These are phyloP conservation scores for Marisa cornuarietis DNA, from an alignment of 1,140 invertebrate species.

Conservation along the genomic window DNA sequence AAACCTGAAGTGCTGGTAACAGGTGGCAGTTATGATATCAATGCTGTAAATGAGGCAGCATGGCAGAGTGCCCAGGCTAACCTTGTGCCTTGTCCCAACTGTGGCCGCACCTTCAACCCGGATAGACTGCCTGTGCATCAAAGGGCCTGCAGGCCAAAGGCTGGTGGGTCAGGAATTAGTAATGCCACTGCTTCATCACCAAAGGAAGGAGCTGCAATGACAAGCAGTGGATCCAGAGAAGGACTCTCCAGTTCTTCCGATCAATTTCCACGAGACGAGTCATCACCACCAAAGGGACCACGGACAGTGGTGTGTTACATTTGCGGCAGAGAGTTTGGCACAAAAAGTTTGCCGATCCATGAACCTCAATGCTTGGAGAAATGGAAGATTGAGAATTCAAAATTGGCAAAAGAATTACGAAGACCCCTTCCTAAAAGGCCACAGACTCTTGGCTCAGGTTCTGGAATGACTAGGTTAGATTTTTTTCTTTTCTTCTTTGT, in stretches of 20 bases:
- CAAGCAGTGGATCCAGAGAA: neutral
- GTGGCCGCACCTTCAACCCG: slow-evolving; percentile 77
- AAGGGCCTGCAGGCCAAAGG: slow-evolving; percentile 69
- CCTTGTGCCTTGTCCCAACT: slow-evolving; percentile 75
- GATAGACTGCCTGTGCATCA: slow-evolving; percentile 77
- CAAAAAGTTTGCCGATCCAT: slow-evolving; percentile 75
- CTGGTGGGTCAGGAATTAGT: slow-evolving; percentile 24
- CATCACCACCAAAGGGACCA: slow-evolving; percentile 12
- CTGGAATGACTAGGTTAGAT: slow-evolving; percentile 15
- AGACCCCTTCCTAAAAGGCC: slow-evolving; percentile 74
- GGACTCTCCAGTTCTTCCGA: no score
- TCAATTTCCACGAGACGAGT: no score
- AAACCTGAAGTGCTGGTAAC: slow-evolving; percentile 70
- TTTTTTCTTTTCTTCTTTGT: neutral
- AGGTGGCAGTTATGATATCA: slow-evolving; percentile 52
- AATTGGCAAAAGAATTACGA: slow-evolving; percentile 71
- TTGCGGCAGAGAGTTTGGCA: slow-evolving; percentile 63
- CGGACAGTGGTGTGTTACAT: slow-evolving; percentile 64
- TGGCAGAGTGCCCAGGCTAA: slow-evolving; percentile 68
- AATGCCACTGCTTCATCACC: neutral
- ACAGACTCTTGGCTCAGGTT: slow-evolving; percentile 33
- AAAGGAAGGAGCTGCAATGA: neutral
- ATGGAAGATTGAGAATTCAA: slow-evolving; percentile 76
- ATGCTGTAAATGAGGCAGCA: slow-evolving; percentile 62
- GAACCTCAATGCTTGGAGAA: slow-evolving; percentile 81